Evolutionary conservation across 2,888 invertebrate species (phyloP), one percentile per base, ranked within the genome.

Genomic region (Sericinus montela): DNA sequence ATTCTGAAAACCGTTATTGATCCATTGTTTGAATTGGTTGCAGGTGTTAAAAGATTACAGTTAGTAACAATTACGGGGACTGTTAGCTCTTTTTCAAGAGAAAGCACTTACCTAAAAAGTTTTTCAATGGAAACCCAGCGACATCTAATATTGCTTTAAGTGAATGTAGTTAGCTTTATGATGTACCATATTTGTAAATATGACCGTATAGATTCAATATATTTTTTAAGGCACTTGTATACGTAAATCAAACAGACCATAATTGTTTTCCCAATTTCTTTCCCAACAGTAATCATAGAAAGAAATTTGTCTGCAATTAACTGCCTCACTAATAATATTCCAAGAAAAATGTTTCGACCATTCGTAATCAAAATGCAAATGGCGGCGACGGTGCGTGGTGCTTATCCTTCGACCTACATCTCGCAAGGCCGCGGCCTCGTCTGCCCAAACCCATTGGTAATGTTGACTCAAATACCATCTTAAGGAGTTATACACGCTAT

Each of bases 341-440:
- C 61, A 40, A 50, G 58, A 60, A 66, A 74, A 72, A 74, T 70
- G 67, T 72, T 63, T 62, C 54, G 50, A 57, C 52, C 52, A 62
- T 68, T 55, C 62, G 74, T 78, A 84, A 84, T 87, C 76, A 80
- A 83, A 82, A 87, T 88, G 87, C 79, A 85, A 87, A 88, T 86
- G 69, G 58, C 57, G 57, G 64, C 57, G 65, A 61, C 55, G 62
- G 66, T 65, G 64, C 63, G 62, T 63, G 65, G 61, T 43, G 56
- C 74, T 86, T 86, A 86, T 87, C 87, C 86, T 66, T 55, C 75
- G 86, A 74, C 87, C 88, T 73, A 88, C 80, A 86, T 87, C 85
- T 83, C 49, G 65, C 77, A 83, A 86, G 86, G 87, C 75, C 84
- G 75, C 62, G 79, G 63, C 80, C 80, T 74, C 75, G 74, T 65